Base-by-base conservation (phyloP, 2,797 vertebrate genomes). In the Periparus ater region DNA sequence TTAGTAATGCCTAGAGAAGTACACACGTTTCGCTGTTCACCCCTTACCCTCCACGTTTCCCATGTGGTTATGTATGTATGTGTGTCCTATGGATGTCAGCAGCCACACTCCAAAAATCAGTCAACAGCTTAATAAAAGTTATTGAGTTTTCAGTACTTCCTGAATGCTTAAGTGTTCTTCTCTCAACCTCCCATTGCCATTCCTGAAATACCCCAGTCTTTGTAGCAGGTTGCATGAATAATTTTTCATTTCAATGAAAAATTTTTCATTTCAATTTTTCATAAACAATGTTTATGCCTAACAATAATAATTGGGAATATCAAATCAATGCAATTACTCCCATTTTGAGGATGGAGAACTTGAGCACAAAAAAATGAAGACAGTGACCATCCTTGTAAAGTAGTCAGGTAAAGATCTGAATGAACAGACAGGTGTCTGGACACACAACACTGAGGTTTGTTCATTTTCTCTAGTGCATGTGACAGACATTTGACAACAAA, bases 311-410 rank as follows among this genome's bases (percentile, higher is more conserved):
- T 67, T 72, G 58, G 14, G 25, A 36, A 61, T 61, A 77, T 61
- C 44, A 62, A 75, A 92, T 73, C n/a, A 71, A 22, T 34, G 36
- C 22, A 66, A 23, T 54, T 36, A 51, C 12, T 61, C 19, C 10
- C 20, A 48, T 75, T 93, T 80, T 78, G 25, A 42, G 50, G 17
- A 14, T 2, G 7, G 44, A 80, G 19, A 74, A 65, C 42, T 65
- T 29, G 38, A 82, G 25, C 30, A 63, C 21, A 74, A 48, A 72
- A 57, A 80, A 50, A 88, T n/a, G 1, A 77, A 68, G 29, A 17
- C 0, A 0, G 7, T 29, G 44, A 25, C 5, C 30, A 50, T 13
- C 19, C 18, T 27, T 44, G 6, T 66, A 62, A 87, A 62, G 6
- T 17, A 62, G 14, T 47, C 48, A 88, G 27, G 47, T 76, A 68